phyloP scores from a whole-genome alignment of 2,113 vertebrate genomes.

The Climacteris rufus region DNA sequence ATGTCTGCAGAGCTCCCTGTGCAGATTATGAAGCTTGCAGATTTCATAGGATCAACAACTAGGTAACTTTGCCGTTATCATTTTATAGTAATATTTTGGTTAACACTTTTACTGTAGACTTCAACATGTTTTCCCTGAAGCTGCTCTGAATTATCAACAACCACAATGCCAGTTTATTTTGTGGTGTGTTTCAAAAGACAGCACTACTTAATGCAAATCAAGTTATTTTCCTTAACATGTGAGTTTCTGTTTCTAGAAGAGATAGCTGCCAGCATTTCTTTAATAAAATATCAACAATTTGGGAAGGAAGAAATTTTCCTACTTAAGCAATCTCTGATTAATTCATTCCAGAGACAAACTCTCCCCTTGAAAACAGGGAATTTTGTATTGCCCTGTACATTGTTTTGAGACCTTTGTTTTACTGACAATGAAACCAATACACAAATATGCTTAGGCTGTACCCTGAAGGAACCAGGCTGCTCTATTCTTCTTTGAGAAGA shows the following conservation, averaged over 20 bases:
- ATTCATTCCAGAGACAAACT: not conserved
- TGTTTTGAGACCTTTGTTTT: not conserved
- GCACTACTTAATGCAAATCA: not conserved
- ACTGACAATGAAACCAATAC: not conserved
- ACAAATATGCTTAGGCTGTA: not conserved
- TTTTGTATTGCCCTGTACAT: not conserved
- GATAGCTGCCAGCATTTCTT: not conserved
- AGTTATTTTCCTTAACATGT: not conserved
- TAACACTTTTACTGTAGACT: not conserved
- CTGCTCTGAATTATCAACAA: not conserved
- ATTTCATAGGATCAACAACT: not conserved
- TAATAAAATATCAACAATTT: not conserved
- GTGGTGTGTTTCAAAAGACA: not conserved
- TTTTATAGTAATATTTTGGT: not conserved
- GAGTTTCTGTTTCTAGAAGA: not conserved
- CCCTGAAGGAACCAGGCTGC: not conserved
- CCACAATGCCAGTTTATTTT: not conserved
- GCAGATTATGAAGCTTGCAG: not conserved
- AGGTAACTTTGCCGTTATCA: not conserved
- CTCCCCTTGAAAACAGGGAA: not conserved
- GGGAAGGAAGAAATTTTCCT: not conserved
- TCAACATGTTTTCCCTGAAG: not conserved
- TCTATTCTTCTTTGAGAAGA: not conserved
- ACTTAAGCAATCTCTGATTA: not conserved
- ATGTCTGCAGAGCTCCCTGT: not conserved